Percentiles rank a stretch among this genome's conserved stretches.
phyloP scores from a whole-genome alignment of 2,888 invertebrate species.

The Drosophila monieri region DNA sequence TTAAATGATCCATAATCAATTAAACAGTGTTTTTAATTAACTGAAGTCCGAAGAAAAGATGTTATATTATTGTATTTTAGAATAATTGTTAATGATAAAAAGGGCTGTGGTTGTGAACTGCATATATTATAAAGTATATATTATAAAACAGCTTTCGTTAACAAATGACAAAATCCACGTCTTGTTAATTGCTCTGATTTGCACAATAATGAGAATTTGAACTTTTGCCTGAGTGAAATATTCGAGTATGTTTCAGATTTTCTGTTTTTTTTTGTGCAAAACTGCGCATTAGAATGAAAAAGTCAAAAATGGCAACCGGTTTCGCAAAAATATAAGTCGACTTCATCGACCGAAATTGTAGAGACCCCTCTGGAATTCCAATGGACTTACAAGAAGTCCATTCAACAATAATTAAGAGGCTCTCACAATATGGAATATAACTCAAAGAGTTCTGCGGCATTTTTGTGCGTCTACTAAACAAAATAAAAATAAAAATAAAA shows the following conservation, averaged over 20 bases:
- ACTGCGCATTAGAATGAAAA: slow-evolving; percentile 38
- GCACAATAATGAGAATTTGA: slow-evolving; percentile 28
- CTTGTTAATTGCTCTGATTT: slow-evolving; percentile 40
- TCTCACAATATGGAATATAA: slow-evolving; percentile 40
- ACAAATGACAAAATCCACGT: slow-evolving; percentile 17
- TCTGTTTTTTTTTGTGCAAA: background rate
- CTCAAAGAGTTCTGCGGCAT: background rate
- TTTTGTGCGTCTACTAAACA: slow-evolving; percentile 6
- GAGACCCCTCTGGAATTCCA: background rate
- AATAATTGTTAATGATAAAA: background rate
- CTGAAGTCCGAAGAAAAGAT: too few relatives aligned
- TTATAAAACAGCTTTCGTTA: slow-evolving; percentile 5
- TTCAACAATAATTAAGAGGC: slow-evolving; percentile 18
- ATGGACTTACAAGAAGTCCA: slow-evolving; percentile 2
- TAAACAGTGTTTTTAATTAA: background rate
- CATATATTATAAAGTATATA: too few relatives aligned
- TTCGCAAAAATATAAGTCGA: too few relatives aligned
- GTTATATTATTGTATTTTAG: background rate
- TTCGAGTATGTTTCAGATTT: background rate
- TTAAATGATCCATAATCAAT: background rate
- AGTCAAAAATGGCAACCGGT: slow-evolving; percentile 17
- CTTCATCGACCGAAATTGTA: too few relatives aligned
- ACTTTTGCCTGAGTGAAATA: background rate
- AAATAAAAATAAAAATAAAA: slow-evolving; percentile 43
- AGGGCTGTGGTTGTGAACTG: background rate